Percentiles rank a stretch among this genome's conserved stretches.
Conservation (phyloP, 2,888 invertebrate species). For the Polyommatus iphigenia region DNA sequence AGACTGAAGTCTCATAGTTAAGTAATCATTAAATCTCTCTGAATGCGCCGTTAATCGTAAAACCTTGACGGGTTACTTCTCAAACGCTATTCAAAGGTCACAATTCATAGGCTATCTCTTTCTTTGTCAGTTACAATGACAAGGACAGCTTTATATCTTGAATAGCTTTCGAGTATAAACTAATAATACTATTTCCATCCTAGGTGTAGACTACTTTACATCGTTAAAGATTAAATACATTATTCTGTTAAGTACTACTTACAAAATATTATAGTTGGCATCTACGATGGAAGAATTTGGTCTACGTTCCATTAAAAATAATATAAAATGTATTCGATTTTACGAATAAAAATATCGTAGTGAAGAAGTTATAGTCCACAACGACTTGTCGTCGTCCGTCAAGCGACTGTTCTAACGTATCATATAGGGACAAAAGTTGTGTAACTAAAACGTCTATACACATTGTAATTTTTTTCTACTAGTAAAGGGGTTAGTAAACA, state of each 20-base stretch:
- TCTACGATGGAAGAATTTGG: constrained; percentile 53
- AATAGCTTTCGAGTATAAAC: neutral
- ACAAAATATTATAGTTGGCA: constrained; percentile 48
- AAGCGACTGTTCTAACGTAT: too few relatives aligned
- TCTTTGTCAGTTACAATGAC: too few relatives aligned
- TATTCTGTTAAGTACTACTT: neutral
- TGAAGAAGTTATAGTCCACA: too few relatives aligned
- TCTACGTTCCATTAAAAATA: constrained; percentile 40
- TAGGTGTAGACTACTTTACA: neutral
- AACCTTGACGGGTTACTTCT: too few relatives aligned
- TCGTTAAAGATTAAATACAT: neutral
- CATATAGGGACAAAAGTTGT: neutral
- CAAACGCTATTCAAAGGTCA: too few relatives aligned
- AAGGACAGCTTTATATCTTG: too few relatives aligned
- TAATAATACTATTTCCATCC: neutral
- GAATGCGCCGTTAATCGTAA: too few relatives aligned
- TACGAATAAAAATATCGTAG: neutral
- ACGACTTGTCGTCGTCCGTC: too few relatives aligned
- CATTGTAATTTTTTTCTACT: neutral
- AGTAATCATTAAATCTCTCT: too few relatives aligned
- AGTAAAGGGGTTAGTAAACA: too few relatives aligned
- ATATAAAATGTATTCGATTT: neutral
- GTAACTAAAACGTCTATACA: neutral
- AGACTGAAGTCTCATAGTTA: too few relatives aligned
- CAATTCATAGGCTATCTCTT: too few relatives aligned